Evolutionary conservation across 2,113 vertebrate species (phyloP).

Genomic region (Crocuta crocuta): DNA sequence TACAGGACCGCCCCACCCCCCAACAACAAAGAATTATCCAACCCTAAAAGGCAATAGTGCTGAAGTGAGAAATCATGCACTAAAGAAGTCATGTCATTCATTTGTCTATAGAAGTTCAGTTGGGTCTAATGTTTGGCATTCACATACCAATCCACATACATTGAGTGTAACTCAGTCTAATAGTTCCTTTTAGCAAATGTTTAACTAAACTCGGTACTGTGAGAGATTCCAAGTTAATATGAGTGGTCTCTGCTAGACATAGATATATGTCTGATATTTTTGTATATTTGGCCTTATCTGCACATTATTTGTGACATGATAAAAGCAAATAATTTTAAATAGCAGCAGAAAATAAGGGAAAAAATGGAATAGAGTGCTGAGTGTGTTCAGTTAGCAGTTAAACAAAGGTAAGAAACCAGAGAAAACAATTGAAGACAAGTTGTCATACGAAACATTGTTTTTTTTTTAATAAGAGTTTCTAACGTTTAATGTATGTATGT

Average conservation of each 20-base stretch:
- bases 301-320: background rate
- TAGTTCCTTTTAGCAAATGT: background rate
- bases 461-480: background rate
- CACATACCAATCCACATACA: background rate
- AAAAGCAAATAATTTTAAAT: slow-evolving; percentile 11
- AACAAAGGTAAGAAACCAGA: slow-evolving; percentile 6
- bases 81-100: background rate
- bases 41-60: background rate
- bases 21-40: background rate
- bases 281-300: background rate
- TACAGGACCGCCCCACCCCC: no score
- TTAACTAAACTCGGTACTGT: background rate
- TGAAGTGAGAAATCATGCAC: background rate
- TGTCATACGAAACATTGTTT: background rate
- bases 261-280: background rate
- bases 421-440: background rate
- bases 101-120: background rate
- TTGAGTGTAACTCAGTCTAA: background rate
- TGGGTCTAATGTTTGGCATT: background rate
- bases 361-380: background rate
- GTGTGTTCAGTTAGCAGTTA: background rate
- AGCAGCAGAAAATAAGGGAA: background rate
- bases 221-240: background rate
- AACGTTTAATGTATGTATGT: slow-evolving; percentile 13
- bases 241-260: background rate